Base-by-base conservation (phyloP, 2,113 vertebrate genomes). In the Rhagologus leucostigma region DNA sequence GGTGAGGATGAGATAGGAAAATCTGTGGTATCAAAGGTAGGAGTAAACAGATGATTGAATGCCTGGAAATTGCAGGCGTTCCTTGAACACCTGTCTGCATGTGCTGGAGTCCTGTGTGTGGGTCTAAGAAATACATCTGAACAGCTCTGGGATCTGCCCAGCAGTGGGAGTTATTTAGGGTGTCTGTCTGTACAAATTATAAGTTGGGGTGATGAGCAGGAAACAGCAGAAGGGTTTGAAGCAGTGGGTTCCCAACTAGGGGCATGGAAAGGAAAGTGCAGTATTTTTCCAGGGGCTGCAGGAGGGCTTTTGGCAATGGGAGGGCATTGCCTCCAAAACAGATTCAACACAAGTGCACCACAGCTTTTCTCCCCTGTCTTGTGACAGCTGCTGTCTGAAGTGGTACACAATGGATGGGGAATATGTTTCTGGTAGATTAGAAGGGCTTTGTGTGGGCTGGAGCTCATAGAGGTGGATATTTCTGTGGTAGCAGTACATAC, bases 41-140 rank as follows among this genome's bases (percentile, higher is more conserved):
- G 69, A 65, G 10, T 39, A 37, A 82, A 50, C 12, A 39, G 13
- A 19, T 30, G 27, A 23, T 8, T 26, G 30, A 29, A 37, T 30
- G 37, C 49, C 37, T 80, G 46, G 63, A 44, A 70, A 11, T 49
- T 42, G 13, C 33, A 39, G 55, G 29, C 15, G 5, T 53, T 81
- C 55, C 52, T 89, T 46, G 53, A 70, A 27, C 20, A 37, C 11
- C 24, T 88, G 6, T 21, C 15, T 84, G 35, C 15, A 3, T 6
- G 27, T 52, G 53, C 33, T 64, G 27, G 41, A 42, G 57, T 53
- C 32, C 22, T 27, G 20, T 30, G 7, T 0, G 0, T 29, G 32
- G 4, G 13, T 12, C 26, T 49, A 1, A 44, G 71, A 53, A 69
- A 73, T 27, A 9, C 10, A 47, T 19, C 30, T 69, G 1, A 20